Evolutionary conservation across 2,888 invertebrate species (phyloP).

Genomic region (Tryphoninae sp.): DNA sequence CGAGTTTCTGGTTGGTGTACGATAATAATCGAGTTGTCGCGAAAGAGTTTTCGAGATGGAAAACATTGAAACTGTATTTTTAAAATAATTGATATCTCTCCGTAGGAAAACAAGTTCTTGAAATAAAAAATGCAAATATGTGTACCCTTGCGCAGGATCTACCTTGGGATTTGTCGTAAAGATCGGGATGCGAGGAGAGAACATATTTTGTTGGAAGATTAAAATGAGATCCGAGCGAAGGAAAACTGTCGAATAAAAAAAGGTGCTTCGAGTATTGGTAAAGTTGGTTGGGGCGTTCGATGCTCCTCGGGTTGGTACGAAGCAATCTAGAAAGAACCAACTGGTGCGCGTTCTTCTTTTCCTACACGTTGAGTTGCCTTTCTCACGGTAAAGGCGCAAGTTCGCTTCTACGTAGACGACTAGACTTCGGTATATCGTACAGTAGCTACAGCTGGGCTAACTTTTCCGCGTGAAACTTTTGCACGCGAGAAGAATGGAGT

Average conservation of each 20-base stretch:
- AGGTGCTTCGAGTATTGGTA: constrained; percentile 44
- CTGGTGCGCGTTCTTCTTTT: constrained; percentile 4
- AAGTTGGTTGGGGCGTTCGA: constrained; percentile 44
- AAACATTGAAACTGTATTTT: neutral
- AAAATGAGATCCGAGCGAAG: constrained; percentile 4
- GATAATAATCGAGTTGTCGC: constrained; percentile 26
- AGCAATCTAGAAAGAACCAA: constrained; percentile 29
- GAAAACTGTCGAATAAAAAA: constrained; percentile 13
- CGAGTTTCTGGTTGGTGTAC: neutral
- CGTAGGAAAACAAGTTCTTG: neutral
- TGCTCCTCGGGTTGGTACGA: neutral
- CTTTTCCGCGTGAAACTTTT: constrained; percentile 48
- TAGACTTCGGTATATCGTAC: constrained; percentile 21
- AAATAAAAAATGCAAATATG: neutral
- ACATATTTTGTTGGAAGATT: neutral
- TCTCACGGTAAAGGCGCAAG: neutral
- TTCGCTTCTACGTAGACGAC: neutral
- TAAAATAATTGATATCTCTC: neutral
- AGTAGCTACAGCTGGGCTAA: constrained; percentile 29
- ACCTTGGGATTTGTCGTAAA: neutral
- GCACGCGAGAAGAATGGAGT: constrained; percentile 31
- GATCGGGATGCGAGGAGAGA: neutral
- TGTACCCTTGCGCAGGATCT: no score
- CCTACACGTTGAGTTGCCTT: neutral
- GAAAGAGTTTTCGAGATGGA: constrained; percentile 11